Conservation (phyloP, 1,140 invertebrate species). For the Philotrypesis tridentata region DNA sequence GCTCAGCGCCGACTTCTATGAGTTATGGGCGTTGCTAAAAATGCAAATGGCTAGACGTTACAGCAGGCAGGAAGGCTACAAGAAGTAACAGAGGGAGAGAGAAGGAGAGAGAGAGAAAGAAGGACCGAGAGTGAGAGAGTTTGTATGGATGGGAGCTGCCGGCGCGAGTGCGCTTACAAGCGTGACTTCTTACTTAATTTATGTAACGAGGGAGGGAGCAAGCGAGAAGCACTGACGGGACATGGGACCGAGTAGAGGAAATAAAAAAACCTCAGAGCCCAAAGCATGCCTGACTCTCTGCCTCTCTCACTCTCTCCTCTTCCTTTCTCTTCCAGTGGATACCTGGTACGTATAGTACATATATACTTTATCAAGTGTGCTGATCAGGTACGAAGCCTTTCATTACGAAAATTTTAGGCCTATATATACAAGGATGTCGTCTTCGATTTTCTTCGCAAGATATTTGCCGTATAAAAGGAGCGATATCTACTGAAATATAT, state of each 20-base stretch:
- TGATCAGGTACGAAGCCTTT: slow-evolving; percentile 37
- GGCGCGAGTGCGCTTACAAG: slow-evolving; percentile 3
- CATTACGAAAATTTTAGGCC: slow-evolving; percentile 34
- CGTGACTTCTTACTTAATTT: slow-evolving; percentile 47
- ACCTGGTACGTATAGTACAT: neutral
- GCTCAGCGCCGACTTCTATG: slow-evolving; percentile 32
- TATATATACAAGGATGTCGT: neutral
- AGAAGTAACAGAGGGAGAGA: neutral
- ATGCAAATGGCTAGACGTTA: slow-evolving; percentile 29
- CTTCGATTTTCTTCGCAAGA: slow-evolving; percentile 5
- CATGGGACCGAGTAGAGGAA: neutral
- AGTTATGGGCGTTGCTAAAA: slow-evolving; percentile 46
- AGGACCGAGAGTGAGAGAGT: neutral
- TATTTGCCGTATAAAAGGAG: too few relatives aligned
- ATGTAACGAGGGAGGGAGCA: slow-evolving; percentile 37
- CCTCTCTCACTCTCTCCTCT: neutral
- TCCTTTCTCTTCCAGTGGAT: neutral
- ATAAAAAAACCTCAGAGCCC: neutral
- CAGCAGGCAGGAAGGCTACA: neutral
- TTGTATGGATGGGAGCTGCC: slow-evolving; percentile 1
- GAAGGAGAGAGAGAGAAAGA: neutral
- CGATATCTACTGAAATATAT: too few relatives aligned
- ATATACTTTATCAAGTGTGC: slow-evolving; percentile 30
- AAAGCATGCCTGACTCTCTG: neutral
- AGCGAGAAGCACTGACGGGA: neutral